Evolutionary conservation across 2,888 invertebrate genomes (phyloP), one percentile per base, ranked within the genome.

Genomic region (Trissolcus japonicus): DNA sequence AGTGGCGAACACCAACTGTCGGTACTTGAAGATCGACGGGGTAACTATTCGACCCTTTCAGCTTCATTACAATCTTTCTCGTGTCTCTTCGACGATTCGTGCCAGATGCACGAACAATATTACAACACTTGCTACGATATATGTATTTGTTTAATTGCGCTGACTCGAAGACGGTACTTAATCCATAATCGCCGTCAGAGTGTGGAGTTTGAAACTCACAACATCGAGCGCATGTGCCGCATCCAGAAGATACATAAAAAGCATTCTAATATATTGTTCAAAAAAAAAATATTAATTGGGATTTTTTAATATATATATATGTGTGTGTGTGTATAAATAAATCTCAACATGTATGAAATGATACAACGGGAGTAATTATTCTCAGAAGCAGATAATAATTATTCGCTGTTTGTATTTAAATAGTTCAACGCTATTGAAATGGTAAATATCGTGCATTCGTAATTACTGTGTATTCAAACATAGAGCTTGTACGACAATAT

Each of bases 1-100:
- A 88, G 87, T 88, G 84, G 84, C 83, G 85, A 85, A 86, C 85
- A 85, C 88, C 88, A 89, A 89, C 88, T 89, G 88, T 88, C 88
- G 88, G 83, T 83, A 85, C 88, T 88, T 82, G 82, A 86, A 77
- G 82, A 81, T 81, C 79, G 74, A 79, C 80, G 80, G 80, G 82
- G 80, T 78, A 78, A 79, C 75, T 62, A 68, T 76, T 75, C 68
- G 65, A 72, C 62, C 75, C 77, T 61, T 53, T 66, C 29, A 53
- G 55, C 53, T 78, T 78, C 75, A 77, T 76, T 75, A 73, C 53
- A 75, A 74, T 78, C 66, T 76, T 79, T 77, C 62, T 75, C 68
- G 59, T 53, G 61, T 74, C 75, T 73, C 75, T 66, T 66, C 43
- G 67, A 66, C 69, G 50, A 69, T 62, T 65, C 66, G 56, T 57